phyloP scores from a whole-genome alignment of 2,888 invertebrate species.

The Eledona agricola region DNA sequence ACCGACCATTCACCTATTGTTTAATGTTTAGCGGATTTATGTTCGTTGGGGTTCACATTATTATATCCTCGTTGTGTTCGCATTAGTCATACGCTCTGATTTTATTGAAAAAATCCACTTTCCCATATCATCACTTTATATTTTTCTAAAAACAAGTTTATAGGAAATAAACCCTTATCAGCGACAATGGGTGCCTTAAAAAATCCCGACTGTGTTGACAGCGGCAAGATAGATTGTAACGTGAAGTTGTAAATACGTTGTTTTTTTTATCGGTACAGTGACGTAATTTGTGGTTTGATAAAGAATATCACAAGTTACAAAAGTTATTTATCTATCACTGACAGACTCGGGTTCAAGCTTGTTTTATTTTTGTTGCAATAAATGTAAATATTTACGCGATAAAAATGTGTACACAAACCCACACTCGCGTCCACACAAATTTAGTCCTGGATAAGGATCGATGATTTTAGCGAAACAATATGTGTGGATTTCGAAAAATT shows the following conservation, averaged over 20 bases:
- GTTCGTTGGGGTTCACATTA: slow-evolving; percentile 44
- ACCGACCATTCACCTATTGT: slow-evolving; percentile 44
- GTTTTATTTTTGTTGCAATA: slow-evolving; percentile 24
- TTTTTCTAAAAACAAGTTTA: slow-evolving; percentile 12
- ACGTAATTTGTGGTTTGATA: slow-evolving; percentile 33
- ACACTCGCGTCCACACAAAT: not conserved
- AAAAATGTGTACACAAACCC: slow-evolving; percentile 5
- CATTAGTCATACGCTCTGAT: slow-evolving; percentile 48
- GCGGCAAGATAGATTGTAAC: slow-evolving; percentile 17
- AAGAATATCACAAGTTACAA: slow-evolving; percentile 30
- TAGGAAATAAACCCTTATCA: slow-evolving; percentile 15
- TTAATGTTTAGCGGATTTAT: slow-evolving; percentile 49
- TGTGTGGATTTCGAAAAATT: slow-evolving; percentile 15
- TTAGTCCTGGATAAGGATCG: not conserved
- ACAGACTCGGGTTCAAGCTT: slow-evolving; percentile 17
- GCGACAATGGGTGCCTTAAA: slow-evolving; percentile 7
- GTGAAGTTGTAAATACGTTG: slow-evolving; percentile 17
- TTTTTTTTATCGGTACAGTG: slow-evolving; percentile 25
- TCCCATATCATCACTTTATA: too few species aligned
- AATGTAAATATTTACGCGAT: slow-evolving; percentile 18
- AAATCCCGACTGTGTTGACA: slow-evolving; percentile 17
- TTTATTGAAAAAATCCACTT: slow-evolving; percentile 21
- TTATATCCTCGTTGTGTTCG: slow-evolving; percentile 50
- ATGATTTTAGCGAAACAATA: slow-evolving; percentile 5
- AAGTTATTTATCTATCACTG: slow-evolving; percentile 24